Evolutionary conservation across 2,888 invertebrate genomes (phyloP).

Genomic region (Ochropleura plecta): DNA sequence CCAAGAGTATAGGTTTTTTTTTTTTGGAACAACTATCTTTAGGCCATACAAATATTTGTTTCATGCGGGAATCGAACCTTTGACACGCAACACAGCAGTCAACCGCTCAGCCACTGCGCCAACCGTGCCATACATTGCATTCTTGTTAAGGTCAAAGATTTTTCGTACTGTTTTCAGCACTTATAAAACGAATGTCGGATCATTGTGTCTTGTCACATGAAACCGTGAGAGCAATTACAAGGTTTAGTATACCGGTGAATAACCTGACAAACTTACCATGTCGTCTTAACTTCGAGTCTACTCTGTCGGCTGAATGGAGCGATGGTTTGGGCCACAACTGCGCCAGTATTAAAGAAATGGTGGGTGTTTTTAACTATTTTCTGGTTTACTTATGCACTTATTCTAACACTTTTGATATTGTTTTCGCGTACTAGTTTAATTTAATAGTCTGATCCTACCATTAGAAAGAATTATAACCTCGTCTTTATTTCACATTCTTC

Average conservation of each 20-base stretch:
- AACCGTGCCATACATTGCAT: too few relatives aligned
- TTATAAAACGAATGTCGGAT: slow-evolving; percentile 8
- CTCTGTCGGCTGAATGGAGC: slow-evolving; percentile 51
- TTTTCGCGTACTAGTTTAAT: too few relatives aligned
- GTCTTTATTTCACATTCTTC: background rate
- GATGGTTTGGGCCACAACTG: slow-evolving; percentile 61
- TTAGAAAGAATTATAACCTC: background rate
- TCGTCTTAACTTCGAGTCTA: slow-evolving; percentile 24
- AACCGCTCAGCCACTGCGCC: too few relatives aligned
- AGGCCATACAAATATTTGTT: too few relatives aligned
- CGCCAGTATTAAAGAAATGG: slow-evolving; percentile 44
- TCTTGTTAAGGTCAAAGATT: background rate
- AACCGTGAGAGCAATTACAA: slow-evolving; percentile 41
- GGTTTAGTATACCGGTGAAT: slow-evolving; percentile 18
- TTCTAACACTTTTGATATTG: background rate
- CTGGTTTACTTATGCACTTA: background rate
- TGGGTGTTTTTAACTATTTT: slow-evolving; percentile 1
- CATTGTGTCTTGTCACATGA: slow-evolving; percentile 10
- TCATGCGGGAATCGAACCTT: too few relatives aligned
- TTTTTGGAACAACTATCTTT: too few relatives aligned
- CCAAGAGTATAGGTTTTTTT: too few relatives aligned
- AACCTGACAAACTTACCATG: slow-evolving; percentile 53
- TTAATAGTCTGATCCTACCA: background rate
- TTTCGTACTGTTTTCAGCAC: slow-evolving; percentile 26
- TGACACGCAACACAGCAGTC: too few relatives aligned